Percentiles rank a stretch among this genome's conserved stretches.
phyloP scores from a whole-genome alignment of 2,113 vertebrate species.

The Sylvietta virens region DNA sequence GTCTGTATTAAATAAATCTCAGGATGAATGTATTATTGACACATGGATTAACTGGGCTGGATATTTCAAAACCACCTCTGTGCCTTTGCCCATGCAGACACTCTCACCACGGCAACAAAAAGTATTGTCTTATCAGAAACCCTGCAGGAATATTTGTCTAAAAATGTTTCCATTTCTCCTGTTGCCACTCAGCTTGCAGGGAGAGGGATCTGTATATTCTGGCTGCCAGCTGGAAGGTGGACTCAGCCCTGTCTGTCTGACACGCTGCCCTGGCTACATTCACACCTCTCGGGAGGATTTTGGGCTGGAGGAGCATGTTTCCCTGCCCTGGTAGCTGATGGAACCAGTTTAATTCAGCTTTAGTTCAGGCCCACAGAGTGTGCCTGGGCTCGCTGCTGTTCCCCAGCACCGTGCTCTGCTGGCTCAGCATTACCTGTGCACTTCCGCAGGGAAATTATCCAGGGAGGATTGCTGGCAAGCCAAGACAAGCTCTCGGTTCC shows the following conservation, averaged over 20 bases:
- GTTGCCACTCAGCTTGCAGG: neutral
- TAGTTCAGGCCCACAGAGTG: neutral
- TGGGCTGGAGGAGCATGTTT: neutral
- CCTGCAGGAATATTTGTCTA: neutral
- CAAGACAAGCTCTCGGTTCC: neutral
- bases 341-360: neutral
- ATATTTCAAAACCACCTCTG: fast-evolving
- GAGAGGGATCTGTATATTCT: neutral
- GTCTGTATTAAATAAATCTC: neutral
- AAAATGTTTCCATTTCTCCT: neutral
- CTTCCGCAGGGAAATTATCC: neutral
- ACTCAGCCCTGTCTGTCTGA: neutral
- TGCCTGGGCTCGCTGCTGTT: neutral
- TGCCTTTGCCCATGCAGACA: fast-evolving
- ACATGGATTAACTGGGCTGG: neutral
- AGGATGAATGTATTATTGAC: neutral
- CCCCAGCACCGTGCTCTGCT: neutral
- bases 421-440: neutral
- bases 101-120: neutral
- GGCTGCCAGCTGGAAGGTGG: neutral
- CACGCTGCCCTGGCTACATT: neutral
- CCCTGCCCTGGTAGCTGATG: neutral
- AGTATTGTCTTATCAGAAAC: neutral
- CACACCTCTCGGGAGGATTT: neutral
- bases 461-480: neutral